Base-by-base conservation (phyloP, 2,797 vertebrate species). In the Catharus ustulatus region DNA sequence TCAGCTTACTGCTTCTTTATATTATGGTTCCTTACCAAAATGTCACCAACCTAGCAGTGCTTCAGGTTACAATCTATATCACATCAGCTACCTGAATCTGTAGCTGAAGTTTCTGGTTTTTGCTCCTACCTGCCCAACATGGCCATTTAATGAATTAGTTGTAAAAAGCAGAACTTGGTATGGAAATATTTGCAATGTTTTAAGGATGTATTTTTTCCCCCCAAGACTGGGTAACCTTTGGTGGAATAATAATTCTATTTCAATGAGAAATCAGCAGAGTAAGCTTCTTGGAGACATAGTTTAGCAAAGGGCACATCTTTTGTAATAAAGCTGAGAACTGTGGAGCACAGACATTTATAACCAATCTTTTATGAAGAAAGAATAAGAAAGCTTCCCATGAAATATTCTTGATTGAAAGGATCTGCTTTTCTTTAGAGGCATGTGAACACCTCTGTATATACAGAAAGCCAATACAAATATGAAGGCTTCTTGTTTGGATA, bases 201-300 rank as follows among this genome's bases (percentile, higher is more conserved):
- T 58, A 34, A 42, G 74, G 19, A 22, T 34, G 11, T 18, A 1
- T 32, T 40, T 38, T 32, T 11, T 4, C 0, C 0, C 3, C 0
- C 2, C 0, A 3, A 29, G 76, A 15, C 17, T 32, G 15, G 11
- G 8, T 17, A 77, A 11, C 18, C 29, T 40, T 62, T 36, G 15
- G 14, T 73, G 49, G 36, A 58, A 59, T 61, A 74, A 6, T 15
- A 13, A 1, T 78, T 80, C 43, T 34, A 48, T 68, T 88, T 76
- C 32, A 24, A 4, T 38, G 36, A 63, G 24, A 45, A 89, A 48
- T 66, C 27, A 18, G 21, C 49, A 16, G 19, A 36, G 6, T 16
- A 48, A 67, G 8, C 27, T 78, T 38, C 29, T 67, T 83, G 42
- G 10, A 52, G 36, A 16, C 4, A 2, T 0, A 0, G 10, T 68